Evolutionary conservation across 2,797 vertebrate genomes (phyloP).

Genomic region (Podarcis siculus): DNA sequence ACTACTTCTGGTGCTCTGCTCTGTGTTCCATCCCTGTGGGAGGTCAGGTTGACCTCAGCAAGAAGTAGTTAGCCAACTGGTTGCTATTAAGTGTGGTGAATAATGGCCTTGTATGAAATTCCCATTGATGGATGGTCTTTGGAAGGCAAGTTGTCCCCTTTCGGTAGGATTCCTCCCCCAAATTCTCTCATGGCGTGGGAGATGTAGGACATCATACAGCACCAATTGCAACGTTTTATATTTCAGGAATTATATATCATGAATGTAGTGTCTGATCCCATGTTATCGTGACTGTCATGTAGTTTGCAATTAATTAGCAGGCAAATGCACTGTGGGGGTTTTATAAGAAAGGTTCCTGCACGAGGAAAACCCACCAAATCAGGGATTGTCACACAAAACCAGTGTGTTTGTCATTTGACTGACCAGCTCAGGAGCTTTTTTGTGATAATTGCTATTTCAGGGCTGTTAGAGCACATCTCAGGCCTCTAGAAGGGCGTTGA

Average conservation of each 20-base stretch:
- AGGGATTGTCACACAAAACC: neutral
- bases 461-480: neutral
- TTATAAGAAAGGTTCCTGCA: neutral
- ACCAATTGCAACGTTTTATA: neutral
- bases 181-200: neutral
- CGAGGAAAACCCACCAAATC: neutral
- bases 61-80: neutral
- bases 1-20: neutral
- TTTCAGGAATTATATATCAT: neutral
- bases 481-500: neutral
- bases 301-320: too few species aligned
- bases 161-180: too few species aligned
- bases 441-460: neutral
- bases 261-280: neutral
- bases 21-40: neutral
- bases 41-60: neutral
- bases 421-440: neutral
- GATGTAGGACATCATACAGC: neutral
- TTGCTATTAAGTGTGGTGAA: neutral
- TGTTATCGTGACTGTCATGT: neutral
- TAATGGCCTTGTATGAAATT: neutral
- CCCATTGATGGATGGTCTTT: neutral
- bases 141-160: neutral
- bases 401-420: neutral
- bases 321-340: neutral